Conservation (phyloP, 2,888 invertebrate genomes). For the Apamea anceps region DNA sequence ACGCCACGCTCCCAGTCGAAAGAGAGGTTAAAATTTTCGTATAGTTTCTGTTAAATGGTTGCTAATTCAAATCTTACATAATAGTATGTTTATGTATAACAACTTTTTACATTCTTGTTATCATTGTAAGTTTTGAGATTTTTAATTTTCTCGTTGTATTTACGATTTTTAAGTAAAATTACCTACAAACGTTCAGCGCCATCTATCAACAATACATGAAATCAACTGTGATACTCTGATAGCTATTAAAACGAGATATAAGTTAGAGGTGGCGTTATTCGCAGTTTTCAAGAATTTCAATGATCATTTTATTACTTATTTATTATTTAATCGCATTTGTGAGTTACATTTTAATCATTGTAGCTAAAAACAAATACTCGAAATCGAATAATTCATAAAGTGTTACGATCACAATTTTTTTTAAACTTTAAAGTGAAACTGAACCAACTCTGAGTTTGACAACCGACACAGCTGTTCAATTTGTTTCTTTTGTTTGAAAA, state of each 20-base stretch:
- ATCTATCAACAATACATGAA: conserved; percentile 27
- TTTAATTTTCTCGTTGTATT: background rate
- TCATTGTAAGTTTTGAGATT: rapidly evolving
- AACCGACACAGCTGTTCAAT: conserved; percentile 68
- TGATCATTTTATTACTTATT: background rate
- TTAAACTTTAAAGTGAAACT: background rate
- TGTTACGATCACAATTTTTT: conserved; percentile 8
- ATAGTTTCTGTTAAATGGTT: background rate
- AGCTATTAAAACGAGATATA: background rate
- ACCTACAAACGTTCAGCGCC: conserved; percentile 15
- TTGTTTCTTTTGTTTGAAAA: conserved; percentile 69
- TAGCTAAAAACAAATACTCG: background rate
- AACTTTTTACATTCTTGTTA: conserved; percentile 37
- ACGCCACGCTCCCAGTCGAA: conserved; percentile 98
- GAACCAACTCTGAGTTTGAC: conserved; percentile 46
- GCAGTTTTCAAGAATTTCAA: background rate
- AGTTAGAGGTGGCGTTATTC: conserved; percentile 33
- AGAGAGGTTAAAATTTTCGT: conserved; percentile 62
- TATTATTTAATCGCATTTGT: background rate
- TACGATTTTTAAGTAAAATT: background rate
- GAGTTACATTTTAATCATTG: background rate
- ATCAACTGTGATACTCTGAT: background rate
- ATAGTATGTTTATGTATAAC: background rate
- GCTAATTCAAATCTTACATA: conserved; percentile 26
- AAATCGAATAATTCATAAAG: background rate